Evolutionary conservation across 2,797 vertebrate genomes (phyloP).

Genomic region (Parauchenoglanis punctatus): DNA sequence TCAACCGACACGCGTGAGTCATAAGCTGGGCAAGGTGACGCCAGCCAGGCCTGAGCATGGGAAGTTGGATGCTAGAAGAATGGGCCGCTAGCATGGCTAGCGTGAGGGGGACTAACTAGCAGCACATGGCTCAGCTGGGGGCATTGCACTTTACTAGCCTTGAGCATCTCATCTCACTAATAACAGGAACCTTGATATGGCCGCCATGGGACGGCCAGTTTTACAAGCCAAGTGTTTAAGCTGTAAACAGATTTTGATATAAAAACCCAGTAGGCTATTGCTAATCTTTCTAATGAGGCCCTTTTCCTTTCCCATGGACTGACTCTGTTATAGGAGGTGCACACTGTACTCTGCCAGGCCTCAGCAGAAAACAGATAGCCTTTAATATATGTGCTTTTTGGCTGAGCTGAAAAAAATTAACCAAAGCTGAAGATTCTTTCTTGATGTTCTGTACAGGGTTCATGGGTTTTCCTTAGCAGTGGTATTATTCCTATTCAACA

Average conservation of each 20-base stretch:
- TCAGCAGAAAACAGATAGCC: background rate
- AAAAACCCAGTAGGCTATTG: constrained; percentile 49
- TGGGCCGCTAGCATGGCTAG: constrained; percentile 42
- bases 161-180: constrained; percentile 55
- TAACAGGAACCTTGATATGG: constrained; percentile 51
- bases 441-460: background rate
- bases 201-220: constrained; percentile 53
- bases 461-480: background rate
- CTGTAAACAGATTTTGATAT: constrained; percentile 58
- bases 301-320: constrained; percentile 47
- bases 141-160: constrained; percentile 44
- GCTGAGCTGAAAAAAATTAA: background rate
- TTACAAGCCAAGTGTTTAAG: constrained; percentile 50
- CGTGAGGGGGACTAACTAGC: constrained; percentile 56
- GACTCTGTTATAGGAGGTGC: constrained; percentile 25
- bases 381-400: background rate
- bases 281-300: constrained; percentile 56
- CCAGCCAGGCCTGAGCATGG: constrained; percentile 36
- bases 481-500: constrained; percentile 15
- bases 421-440: constrained; percentile 3
- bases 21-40: constrained; percentile 42
- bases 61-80: constrained; percentile 32
- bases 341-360: constrained; percentile 21
- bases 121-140: constrained; percentile 62
- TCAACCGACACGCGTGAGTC: constrained; percentile 38